Conservation (phyloP, 2,113 vertebrate species). For the Urocitellus parryii region DNA sequence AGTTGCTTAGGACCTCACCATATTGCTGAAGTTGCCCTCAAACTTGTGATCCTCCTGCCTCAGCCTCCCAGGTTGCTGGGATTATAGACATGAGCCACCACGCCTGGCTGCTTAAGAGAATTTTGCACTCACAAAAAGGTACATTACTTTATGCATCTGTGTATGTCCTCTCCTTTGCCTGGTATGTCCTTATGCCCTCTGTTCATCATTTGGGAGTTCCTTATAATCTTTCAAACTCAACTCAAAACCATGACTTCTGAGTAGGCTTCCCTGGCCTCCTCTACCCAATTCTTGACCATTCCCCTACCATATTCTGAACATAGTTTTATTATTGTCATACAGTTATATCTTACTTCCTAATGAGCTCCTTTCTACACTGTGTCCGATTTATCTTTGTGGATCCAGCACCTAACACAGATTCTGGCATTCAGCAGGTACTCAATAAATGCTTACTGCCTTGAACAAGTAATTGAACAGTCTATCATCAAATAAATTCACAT, state of each 20-base stretch:
- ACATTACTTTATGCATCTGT: not conserved
- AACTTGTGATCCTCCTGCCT: too few species aligned
- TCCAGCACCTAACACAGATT: not conserved
- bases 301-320: not conserved
- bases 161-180: not conserved
- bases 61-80: too few species aligned
- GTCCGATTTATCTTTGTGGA: not conserved
- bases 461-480: not conserved
- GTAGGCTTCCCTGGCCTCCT: not conserved
- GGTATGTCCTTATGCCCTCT: not conserved
- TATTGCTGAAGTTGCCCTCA: too few species aligned
- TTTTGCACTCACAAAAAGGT: not conserved
- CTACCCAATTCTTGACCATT: not conserved
- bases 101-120: not conserved
- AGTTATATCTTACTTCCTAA: not conserved
- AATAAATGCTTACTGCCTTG: not conserved
- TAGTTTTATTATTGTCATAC: not conserved
- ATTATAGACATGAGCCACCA: too few species aligned
- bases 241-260: not conserved
- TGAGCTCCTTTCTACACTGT: not conserved
- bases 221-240: not conserved
- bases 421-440: not conserved
- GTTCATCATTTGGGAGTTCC: not conserved
- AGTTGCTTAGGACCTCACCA: too few species aligned
- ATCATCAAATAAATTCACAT: slow-evolving; percentile 11